Base-by-base conservation (phyloP, 2,888 invertebrate species). In the Nomada flava region DNA sequence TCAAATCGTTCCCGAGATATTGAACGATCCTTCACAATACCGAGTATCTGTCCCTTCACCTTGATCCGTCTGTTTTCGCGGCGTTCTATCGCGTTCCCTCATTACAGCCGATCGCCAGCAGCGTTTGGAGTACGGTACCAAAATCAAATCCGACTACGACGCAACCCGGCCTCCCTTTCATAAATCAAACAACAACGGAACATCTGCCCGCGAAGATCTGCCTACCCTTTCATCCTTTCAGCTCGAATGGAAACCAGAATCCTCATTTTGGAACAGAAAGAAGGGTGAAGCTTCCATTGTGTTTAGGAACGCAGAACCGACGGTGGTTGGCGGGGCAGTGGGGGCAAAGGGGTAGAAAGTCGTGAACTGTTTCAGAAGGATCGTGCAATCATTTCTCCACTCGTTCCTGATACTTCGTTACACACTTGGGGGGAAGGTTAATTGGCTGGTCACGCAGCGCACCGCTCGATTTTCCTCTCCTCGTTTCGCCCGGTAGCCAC, bases 381-480 rank as follows among this genome's bases (percentile, higher is more conserved):
- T 77, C 71, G 50, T 42, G 26, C 57, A 52, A 68, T 83, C 86
- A 62, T 86, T 81, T 84, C 72, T 63, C 63, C 62, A 55, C 64
- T 71, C 70, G 72, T 85, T 87, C 82, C 81, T 79, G 86, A 86
- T 88, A 87, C 86, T 86, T 89, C 84, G 87, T 89, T 88, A 89
- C 82, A 84, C 84, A 82, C 84, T 83, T 76, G 76, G 84, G 75
- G 26, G 76, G 84, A 79, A 76, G 64, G 82, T 77, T 88, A 89
- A 89, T 89, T 89, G 89, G 84, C 81, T 80, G 82, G 83, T 84
- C 87, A 86, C 80, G 71, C 84, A 80, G 73, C 73, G 82, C 75
- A 87, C 82, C 88, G 81, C 76, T 67, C 68, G 84, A 82, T 83
- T 76, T 75, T 70, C 77, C 57, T 65, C 36, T 44, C 60, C 71